Evolutionary conservation across 2,113 vertebrate genomes (phyloP).

Genomic region (Etia nguti): DNA sequence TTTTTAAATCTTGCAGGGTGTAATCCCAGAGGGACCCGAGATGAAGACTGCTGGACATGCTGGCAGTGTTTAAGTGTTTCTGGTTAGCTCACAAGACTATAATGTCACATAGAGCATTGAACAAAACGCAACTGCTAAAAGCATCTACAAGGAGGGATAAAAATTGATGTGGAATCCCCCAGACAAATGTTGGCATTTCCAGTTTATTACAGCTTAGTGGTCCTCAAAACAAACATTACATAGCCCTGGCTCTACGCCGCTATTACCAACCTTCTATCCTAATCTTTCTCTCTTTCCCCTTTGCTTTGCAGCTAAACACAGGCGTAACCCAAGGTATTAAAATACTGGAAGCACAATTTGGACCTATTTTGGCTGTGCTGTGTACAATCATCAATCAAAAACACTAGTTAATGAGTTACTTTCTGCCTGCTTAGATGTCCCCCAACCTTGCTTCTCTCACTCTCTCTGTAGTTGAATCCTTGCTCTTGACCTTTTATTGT

Average conservation of each 20-base stretch:
- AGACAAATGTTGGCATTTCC: background rate
- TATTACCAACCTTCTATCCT: background rate
- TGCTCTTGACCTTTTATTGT: slow-evolving; percentile 48
- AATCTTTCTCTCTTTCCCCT: background rate
- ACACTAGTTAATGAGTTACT: slow-evolving; percentile 51
- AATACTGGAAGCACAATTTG: slow-evolving; percentile 19
- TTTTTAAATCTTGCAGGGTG: background rate
- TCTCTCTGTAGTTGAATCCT: background rate
- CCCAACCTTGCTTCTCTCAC: background rate
- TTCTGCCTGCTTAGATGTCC: slow-evolving; percentile 17
- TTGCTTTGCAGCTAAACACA: slow-evolving; percentile 19
- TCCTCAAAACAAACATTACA: slow-evolving; percentile 3
- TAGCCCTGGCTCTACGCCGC: background rate
- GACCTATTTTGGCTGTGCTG: slow-evolving; percentile 26
- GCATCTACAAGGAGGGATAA: background rate
- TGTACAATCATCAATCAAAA: slow-evolving; percentile 59
- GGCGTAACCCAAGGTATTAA: slow-evolving; percentile 13
- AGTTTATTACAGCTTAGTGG: background rate
- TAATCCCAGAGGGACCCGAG: background rate
- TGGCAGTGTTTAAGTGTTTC: background rate
- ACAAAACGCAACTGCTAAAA: background rate
- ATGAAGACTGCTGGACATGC: background rate
- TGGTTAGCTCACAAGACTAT: background rate
- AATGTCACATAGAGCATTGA: background rate
- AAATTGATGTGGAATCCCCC: background rate